A percentile compares a stretch with the other conserved stretches of the same genome.
phyloP scores from a whole-genome alignment of 2,113 vertebrate species.

The Thomomys bottae region DNA sequence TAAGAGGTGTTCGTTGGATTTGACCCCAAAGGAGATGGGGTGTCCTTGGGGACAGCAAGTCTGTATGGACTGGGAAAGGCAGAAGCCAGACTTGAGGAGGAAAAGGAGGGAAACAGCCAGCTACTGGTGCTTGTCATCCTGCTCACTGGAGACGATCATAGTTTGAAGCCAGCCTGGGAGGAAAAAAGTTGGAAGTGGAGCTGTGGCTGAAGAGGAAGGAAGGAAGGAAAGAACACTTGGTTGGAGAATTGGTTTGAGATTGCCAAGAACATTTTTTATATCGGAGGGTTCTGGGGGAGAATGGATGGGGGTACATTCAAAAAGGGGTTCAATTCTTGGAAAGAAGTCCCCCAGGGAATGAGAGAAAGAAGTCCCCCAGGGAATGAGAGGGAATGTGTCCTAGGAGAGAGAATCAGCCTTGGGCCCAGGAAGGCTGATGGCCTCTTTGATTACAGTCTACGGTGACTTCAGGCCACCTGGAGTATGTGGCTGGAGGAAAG shows the following conservation, averaged over 20 bases:
- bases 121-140: too few species aligned
- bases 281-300: neutral
- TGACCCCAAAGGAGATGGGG: too few species aligned
- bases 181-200: too few species aligned
- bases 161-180: too few species aligned
- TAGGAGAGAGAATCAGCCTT: neutral
- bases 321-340: accelerated
- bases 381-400: neutral
- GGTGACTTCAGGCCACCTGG: neutral
- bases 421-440: neutral
- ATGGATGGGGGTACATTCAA: neutral
- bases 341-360: neutral
- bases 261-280: neutral
- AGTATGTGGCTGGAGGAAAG: neutral
- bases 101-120: neutral
- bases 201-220: too few species aligned
- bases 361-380: neutral
- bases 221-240: neutral
- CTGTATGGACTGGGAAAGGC: neutral
- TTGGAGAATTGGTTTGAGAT: conserved; percentile 55
- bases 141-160: too few species aligned
- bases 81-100: neutral
- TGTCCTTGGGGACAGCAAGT: neutral
- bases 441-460: neutral
- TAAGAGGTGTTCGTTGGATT: neutral